Percentiles rank a stretch among this genome's conserved stretches.
phyloP scores from a whole-genome alignment of 2,113 vertebrate species.

The Seriola dumerili region DNA sequence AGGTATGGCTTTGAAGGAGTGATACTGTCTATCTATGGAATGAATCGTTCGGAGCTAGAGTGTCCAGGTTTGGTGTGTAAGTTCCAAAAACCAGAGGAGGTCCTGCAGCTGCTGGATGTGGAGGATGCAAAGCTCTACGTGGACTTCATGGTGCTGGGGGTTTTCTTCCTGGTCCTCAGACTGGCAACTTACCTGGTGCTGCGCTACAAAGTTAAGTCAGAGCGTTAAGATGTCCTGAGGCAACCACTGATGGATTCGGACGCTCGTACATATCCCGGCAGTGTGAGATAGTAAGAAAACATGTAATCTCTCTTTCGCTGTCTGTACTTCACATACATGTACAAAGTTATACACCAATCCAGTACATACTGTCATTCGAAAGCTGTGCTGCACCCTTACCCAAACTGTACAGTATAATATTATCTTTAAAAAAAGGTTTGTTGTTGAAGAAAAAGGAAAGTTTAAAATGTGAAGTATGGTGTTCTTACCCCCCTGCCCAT shows the following conservation, averaged over 20 bases:
- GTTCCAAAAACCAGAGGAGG: slow-evolving; percentile 92
- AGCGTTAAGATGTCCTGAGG: slow-evolving; percentile 86
- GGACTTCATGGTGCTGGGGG: slow-evolving; percentile 95
- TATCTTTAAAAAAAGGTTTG: slow-evolving; percentile 39
- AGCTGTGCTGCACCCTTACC: slow-evolving; percentile 52
- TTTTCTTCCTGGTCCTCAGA: slow-evolving; percentile 94
- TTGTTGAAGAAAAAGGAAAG: slow-evolving; percentile 30
- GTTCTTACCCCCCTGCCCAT: slow-evolving; percentile 5
- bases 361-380: slow-evolving; percentile 45
- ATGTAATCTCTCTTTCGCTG: slow-evolving; percentile 37
- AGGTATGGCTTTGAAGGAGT: slow-evolving; percentile 98
- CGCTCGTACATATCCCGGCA: slow-evolving; percentile 29
- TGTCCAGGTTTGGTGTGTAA: slow-evolving; percentile 90
- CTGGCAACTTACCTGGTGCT: slow-evolving; percentile 95
- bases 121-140: slow-evolving; percentile 96
- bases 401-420: slow-evolving; percentile 55
- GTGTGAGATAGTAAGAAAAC: slow-evolving; percentile 61
- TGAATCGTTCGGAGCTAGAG: slow-evolving; percentile 93
- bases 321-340: slow-evolving; percentile 47
- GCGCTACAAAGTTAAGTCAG: slow-evolving; percentile 96
- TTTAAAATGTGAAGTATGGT: slow-evolving; percentile 19
- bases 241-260: slow-evolving; percentile 32
- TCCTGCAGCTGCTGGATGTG: slow-evolving; percentile 93
- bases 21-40: slow-evolving; percentile 96
- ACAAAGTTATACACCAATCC: slow-evolving; percentile 34